Evolutionary conservation across 2,113 vertebrate species (phyloP).

Genomic region (Epinephelus fuscoguttatus): DNA sequence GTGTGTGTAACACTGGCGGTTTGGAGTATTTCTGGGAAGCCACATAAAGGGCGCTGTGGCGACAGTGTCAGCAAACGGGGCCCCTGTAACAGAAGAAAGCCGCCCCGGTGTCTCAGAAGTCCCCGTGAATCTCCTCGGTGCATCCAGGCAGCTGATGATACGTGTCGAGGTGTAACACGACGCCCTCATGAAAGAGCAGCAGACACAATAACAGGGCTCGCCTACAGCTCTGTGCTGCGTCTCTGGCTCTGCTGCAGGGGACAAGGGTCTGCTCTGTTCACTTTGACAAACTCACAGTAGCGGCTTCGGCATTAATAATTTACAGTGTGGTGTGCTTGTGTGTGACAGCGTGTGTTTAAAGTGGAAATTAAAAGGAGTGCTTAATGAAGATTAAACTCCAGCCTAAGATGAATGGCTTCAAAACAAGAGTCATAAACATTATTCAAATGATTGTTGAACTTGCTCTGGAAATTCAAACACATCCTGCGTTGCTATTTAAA

Average conservation of each 20-base stretch:
- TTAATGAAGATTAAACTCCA: background rate
- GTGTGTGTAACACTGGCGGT: conserved; percentile 42
- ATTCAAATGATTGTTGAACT: background rate
- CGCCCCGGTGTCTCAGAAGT: conserved; percentile 45
- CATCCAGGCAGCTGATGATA: conserved; percentile 62
- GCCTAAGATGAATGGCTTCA: background rate
- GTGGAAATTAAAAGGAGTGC: conserved; percentile 5
- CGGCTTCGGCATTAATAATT: conserved; percentile 65
- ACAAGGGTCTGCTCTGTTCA: conserved; percentile 67
- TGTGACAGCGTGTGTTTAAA: conserved; percentile 12
- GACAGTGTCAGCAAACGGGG: conserved; percentile 44
- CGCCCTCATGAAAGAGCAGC: conserved; percentile 71
- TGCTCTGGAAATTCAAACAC: background rate
- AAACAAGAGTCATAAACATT: background rate
- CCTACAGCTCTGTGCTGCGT: conserved; percentile 51
- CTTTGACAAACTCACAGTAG: conserved; percentile 63
- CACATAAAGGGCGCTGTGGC: conserved; percentile 63
- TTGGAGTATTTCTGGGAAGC: conserved; percentile 61
- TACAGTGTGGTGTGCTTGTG: conserved; percentile 12
- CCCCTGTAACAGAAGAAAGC: conserved; percentile 65
- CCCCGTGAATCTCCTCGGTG: conserved; percentile 47
- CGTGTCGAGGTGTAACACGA: conserved; percentile 78
- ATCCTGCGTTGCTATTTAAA: background rate
- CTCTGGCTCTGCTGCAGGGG: conserved; percentile 52
- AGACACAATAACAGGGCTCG: conserved; percentile 78